Evolutionary conservation across 2,113 vertebrate species (phyloP), one percentile per base, ranked within the genome.

Genomic region (Scytalopus superciliaris): DNA sequence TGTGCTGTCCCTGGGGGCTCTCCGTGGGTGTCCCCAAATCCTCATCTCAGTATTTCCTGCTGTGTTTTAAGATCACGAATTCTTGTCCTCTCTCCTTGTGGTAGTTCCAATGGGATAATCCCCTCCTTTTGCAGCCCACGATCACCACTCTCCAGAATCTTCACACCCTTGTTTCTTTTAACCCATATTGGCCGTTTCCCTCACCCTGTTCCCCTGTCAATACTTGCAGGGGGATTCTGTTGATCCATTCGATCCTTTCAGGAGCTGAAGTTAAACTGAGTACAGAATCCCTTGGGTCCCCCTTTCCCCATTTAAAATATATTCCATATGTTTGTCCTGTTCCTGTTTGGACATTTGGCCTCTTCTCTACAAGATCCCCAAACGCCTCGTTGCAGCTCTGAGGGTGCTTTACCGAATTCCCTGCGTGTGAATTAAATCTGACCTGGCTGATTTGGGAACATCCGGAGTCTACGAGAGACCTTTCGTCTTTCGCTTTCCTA

Each of bases 391-490:
- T 9, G 42, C 59, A 37, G 55, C 60, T 69, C 64, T 0, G 0
- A 9, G 44, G 11, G 3, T 14, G 14, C 66, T 53, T 30, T 7
- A 13, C 28, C 60, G 5, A 35, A 70, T 11, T 30, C 70, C 35
- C 39, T 6, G 0, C 2, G 10, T 5, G 4, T 0, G 63, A 19
- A 17, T 53, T 19, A 5, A 35, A 63, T 4, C 47, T 4, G 2
- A 6, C 12, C 80, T 0, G 3, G 55, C 28, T 10, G 2, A 28
- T 24, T 0, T 37, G 89, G 63, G 53, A 85, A 47, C 82, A 53
- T 2, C n/a, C 89, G 23, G n/a, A 6, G 1, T 0, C 8, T 2
- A 0, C 2, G 31, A 33, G 57, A 12, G 39, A 76, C 44, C 68
- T 56, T 37, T 25, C 7, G n/a, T 62, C 42, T 39, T 16, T 7